Base-by-base conservation (phyloP, 1,140 invertebrate species). In the Drosophila prosaltans region DNA sequence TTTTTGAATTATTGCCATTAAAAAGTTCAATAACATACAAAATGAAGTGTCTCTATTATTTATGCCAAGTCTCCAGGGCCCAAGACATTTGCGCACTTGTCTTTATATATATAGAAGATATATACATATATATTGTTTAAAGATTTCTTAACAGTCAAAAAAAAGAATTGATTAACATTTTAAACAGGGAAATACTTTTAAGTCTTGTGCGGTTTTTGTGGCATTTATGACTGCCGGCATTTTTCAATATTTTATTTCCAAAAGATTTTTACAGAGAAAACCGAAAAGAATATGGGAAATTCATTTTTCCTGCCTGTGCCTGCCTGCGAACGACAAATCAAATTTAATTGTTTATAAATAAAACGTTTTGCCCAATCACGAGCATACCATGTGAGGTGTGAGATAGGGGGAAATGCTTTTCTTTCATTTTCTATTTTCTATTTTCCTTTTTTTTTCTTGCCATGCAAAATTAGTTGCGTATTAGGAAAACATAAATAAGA, bases 281-380 rank as follows among this genome's bases (percentile, higher is more conserved):
- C 51, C 58, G 36, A 45, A 63, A 54, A 43, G 26, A 26, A 62
- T 41, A 41, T 71, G 40, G 54, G 24, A 63, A 39, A 72, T 80
- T 62, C n/a, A 71, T 67, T 80, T 70, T 48, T 39, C 78, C 58
- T 51, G 45, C 21, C 45, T 48, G 16, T 16, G 16, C 16, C 74
- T 55, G 75, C 72, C 78, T 78, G 72, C 74, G 69, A 58, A 75
- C 85, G 74, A 89, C 84, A 89, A 89, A 90, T 89, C 84, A 89
- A 84, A 84, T 73, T 89, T 84, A 89, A 89, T 89, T 89, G 84
- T 89, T 89, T 89, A 89, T 89, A 89, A 89, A 89, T 89, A 89
- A 89, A 89, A 89, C 84, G 84, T 84, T 89, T 89, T 89, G 71
- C 84, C 74, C 71, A 88, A 88, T 88, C 80, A 69, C 71, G 76